Evolutionary conservation across 2,797 vertebrate species (phyloP).

Genomic region (Microctenopoma lineatum): DNA sequence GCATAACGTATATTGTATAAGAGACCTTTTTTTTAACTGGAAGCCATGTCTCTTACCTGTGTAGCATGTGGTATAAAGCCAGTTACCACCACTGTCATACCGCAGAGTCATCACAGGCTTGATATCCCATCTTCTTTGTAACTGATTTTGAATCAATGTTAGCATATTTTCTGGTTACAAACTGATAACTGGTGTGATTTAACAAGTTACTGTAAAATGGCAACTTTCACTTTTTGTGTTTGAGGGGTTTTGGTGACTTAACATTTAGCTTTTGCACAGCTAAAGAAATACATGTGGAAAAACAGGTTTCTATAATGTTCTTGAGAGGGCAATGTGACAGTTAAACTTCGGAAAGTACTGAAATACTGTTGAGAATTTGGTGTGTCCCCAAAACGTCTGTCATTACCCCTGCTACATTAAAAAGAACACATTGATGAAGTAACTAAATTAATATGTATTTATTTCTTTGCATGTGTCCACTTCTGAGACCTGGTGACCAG

Average conservation of each 20-base stretch:
- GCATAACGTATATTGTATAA: no score
- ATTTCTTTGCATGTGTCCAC: constrained; percentile 8
- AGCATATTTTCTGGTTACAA: not conserved
- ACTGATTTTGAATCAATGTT: not conserved
- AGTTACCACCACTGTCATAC: no score
- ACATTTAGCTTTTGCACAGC: not conserved
- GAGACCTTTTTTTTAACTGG: no score
- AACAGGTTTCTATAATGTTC: not conserved
- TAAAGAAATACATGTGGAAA: constrained; percentile 30
- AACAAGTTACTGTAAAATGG: not conserved
- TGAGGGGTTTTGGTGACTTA: not conserved
- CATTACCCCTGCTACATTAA: not conserved
- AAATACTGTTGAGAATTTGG: not conserved
- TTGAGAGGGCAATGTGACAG: constrained; percentile 1
- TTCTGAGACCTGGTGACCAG: constrained; percentile 2
- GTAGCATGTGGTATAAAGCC: no score
- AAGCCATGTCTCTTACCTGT: no score
- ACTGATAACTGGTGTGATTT: not conserved
- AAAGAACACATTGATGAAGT: not conserved
- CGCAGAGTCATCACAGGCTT: no score
- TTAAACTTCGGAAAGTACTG: not conserved
- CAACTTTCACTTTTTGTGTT: not conserved
- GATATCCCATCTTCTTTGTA: not conserved
- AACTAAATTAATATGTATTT: constrained; percentile 2
- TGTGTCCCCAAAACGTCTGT: not conserved